Conservation (phyloP, 1,140 invertebrate genomes). For the Neodiprion fabricii region DNA sequence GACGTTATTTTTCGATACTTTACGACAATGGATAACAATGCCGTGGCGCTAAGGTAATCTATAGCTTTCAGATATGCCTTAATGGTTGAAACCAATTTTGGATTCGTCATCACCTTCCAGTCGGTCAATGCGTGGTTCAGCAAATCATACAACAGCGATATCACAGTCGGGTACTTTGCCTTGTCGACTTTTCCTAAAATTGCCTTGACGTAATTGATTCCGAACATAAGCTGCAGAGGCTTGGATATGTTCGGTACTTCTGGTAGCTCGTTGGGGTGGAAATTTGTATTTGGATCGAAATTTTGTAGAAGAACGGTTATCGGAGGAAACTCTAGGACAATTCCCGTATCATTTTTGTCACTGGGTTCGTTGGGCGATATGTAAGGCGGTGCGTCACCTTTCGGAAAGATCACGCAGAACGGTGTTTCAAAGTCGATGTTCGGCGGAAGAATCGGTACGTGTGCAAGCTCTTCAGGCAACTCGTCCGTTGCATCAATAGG, state of each 20-base stretch:
- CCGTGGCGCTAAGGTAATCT: not conserved
- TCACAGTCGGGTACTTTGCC: conserved; percentile 14
- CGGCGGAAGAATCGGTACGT: not conserved
- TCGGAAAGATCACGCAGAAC: not conserved
- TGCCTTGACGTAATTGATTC: conserved; percentile 20
- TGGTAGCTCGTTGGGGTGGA: not conserved
- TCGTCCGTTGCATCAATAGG: not conserved
- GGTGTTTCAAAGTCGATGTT: not conserved
- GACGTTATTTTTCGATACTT: not conserved
- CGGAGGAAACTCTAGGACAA: not conserved
- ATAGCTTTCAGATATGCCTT: conserved; percentile 9
- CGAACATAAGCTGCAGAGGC: conserved; percentile 25
- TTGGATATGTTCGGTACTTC: conserved; percentile 15
- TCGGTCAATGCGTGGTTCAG: conserved; percentile 11
- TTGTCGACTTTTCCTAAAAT: conserved; percentile 16
- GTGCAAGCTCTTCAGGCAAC: not conserved
- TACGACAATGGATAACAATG: not conserved
- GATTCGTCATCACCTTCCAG: not conserved
- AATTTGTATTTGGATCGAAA: not conserved
- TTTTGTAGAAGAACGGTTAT: not conserved
- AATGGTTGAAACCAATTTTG: not conserved
- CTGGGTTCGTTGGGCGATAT: not conserved
- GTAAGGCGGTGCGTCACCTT: not conserved
- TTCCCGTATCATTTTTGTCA: not conserved
- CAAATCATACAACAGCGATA: conserved; percentile 20